phyloP scores from a whole-genome alignment of 2,797 vertebrate genomes.

The Amazona finschi region DNA sequence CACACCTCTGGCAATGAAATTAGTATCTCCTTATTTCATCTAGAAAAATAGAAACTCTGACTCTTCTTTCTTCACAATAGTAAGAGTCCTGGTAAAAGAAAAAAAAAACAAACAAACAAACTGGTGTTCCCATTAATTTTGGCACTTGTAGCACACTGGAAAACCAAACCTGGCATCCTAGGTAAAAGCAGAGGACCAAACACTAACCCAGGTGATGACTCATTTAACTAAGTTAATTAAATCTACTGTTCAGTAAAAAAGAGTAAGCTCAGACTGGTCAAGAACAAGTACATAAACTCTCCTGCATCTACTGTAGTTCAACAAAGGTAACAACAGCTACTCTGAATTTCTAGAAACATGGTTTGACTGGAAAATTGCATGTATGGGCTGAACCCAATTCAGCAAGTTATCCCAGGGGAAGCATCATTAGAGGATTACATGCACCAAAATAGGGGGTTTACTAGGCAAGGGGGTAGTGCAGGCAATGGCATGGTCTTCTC shows the following conservation, averaged over 20 bases:
- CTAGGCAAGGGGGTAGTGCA: neutral
- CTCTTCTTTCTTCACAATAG: neutral
- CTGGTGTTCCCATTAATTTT: neutral
- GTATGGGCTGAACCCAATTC: neutral
- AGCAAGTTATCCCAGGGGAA: neutral
- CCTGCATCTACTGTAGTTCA: neutral
- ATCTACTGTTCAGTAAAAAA: neutral
- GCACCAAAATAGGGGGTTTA: fast-evolving
- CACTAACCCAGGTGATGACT: neutral
- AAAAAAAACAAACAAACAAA: too few species aligned
- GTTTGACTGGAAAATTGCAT: neutral
- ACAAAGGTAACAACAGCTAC: neutral
- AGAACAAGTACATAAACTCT: neutral
- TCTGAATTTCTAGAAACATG: neutral
- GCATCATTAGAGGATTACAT: neutral
- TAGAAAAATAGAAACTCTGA: conserved; percentile 3
- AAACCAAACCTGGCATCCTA: neutral
- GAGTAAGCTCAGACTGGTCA: neutral
- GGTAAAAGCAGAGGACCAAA: neutral
- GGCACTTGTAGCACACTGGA: neutral
- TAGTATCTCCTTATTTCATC: conserved; percentile 26
- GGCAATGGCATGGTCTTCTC: fast-evolving
- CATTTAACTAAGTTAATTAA: neutral
- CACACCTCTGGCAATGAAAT: conserved; percentile 25
- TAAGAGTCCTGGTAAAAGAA: neutral